These are phyloP conservation scores for Lordiphosa andalusiaca DNA, from an alignment of 2,888 invertebrate genomes.

Conservation along the genomic window DNA sequence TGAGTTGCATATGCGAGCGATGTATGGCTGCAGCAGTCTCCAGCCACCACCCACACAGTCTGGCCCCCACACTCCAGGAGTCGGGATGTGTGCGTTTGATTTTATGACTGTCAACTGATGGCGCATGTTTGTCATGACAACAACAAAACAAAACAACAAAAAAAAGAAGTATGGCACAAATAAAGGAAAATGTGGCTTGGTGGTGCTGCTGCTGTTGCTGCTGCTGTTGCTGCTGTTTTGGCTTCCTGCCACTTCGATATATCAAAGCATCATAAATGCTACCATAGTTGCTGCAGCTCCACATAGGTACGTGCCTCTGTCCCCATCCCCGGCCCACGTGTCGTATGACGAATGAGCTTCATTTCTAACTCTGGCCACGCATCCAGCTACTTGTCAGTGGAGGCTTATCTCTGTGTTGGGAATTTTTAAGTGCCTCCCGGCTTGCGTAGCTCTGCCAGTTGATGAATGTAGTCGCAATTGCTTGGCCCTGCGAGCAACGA, in stretches of 20 bases:
- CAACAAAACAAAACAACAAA: constrained; percentile 36
- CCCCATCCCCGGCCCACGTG: constrained; percentile 8
- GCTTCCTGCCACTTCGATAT: constrained; percentile 63
- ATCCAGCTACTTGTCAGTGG: constrained; percentile 58
- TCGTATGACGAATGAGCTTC: constrained; percentile 64
- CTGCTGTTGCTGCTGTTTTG: constrained; percentile 16
- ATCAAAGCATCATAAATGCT: constrained; percentile 71
- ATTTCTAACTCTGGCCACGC: constrained; percentile 56
- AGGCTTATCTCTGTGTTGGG: constrained; percentile 59
- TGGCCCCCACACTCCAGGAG: neutral
- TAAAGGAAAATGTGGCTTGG: constrained; percentile 11
- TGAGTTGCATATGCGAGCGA: constrained; percentile 57
- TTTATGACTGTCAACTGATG: constrained; percentile 66
- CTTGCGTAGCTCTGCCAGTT: constrained; percentile 1
- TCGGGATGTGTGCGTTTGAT: constrained; percentile 47
- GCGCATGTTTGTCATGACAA: constrained; percentile 61
- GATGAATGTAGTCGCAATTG: no score
- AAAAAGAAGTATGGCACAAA: neutral
- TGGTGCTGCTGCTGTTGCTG: constrained; percentile 1
- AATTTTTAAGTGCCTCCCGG: constrained; percentile 58
- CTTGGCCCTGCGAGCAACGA: no score
- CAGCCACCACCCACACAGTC: neutral
- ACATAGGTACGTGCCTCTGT: constrained; percentile 51
- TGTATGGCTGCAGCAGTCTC: constrained; percentile 16
- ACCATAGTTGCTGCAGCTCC: constrained; percentile 46